Percentiles rank a stretch among this genome's conserved stretches.
phyloP scores from a whole-genome alignment of 1,140 invertebrate species.

The Drosophila repletoides region DNA sequence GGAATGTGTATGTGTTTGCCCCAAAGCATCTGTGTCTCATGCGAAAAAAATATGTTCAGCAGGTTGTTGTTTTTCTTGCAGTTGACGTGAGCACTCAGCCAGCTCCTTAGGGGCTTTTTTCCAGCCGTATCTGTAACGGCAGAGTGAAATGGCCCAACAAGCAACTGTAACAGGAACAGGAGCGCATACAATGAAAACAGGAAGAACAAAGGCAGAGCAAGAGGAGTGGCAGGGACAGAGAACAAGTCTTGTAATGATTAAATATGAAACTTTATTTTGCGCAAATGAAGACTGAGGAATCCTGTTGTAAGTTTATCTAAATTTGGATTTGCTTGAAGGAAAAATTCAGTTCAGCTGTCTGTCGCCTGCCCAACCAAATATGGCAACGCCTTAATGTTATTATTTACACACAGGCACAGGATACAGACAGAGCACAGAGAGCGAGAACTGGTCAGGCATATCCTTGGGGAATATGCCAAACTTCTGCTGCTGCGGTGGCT shows the following conservation, averaged over 20 bases:
- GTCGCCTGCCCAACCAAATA: constrained; percentile 22
- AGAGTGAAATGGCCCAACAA: constrained; percentile 49
- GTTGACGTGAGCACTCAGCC: constrained; percentile 10
- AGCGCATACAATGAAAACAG: not conserved
- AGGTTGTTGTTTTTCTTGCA: constrained; percentile 42
- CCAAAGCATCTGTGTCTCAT: constrained; percentile 20
- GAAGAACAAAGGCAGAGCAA: not conserved
- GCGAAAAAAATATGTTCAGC: constrained; percentile 30
- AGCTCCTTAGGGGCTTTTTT: constrained; percentile 57
- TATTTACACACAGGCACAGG: constrained; percentile 21
- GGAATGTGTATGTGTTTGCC: constrained; percentile 24
- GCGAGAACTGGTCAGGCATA: not conserved
- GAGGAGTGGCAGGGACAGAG: not conserved
- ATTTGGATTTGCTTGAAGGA: no score
- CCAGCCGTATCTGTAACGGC: constrained; percentile 33
- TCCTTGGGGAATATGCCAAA: constrained; percentile 53
- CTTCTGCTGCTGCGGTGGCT: not conserved
- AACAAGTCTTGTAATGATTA: no score
- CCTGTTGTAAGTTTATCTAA: no score
- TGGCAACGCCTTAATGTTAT: constrained; percentile 25
- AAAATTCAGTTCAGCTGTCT: not conserved
- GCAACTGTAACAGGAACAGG: constrained; percentile 50
- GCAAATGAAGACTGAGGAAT: no score
- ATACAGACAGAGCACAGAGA: constrained; percentile 24
- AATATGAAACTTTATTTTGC: not conserved